Percentiles rank a stretch among this genome's conserved stretches.
These are phyloP conservation scores for Paradisaea rubra DNA, from an alignment of 2,113 vertebrate genomes.

Conservation along the genomic window DNA sequence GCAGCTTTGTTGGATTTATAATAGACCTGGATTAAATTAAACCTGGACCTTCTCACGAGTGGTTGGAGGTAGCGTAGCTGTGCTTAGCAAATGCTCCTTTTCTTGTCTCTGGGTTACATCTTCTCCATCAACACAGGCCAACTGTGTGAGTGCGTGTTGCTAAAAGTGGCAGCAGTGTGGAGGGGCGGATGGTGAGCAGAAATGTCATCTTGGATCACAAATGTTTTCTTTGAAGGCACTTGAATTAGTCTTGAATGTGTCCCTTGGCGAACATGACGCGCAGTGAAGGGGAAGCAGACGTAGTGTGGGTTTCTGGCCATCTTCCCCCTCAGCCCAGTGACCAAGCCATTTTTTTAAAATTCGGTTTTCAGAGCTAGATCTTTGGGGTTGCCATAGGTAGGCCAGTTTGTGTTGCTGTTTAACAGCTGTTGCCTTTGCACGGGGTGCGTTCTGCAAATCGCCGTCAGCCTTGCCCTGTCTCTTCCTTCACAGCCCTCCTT, in stretches of 20 bases:
- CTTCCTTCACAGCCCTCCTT: background rate
- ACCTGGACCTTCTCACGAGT: background rate
- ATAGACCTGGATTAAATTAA: background rate
- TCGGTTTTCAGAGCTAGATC: background rate
- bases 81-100: background rate
- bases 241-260: background rate
- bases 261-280: background rate
- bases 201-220: background rate
- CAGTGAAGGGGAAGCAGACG: background rate
- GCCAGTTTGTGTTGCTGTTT: background rate
- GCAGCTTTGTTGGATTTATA: background rate
- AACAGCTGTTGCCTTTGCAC: background rate
- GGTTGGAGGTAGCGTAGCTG: background rate
- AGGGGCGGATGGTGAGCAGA: slow-evolving; percentile 16
- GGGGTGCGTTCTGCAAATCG: accelerated
- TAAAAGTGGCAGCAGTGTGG: background rate
- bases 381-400: background rate
- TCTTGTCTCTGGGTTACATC: background rate
- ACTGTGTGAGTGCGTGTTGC: background rate
- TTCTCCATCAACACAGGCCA: background rate
- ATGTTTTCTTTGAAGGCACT: background rate
- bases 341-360: background rate
- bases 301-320: background rate
- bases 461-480: background rate
- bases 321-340: background rate